phyloP scores from a whole-genome alignment of 2,888 invertebrate genomes.

The Spisula subtruncata region DNA sequence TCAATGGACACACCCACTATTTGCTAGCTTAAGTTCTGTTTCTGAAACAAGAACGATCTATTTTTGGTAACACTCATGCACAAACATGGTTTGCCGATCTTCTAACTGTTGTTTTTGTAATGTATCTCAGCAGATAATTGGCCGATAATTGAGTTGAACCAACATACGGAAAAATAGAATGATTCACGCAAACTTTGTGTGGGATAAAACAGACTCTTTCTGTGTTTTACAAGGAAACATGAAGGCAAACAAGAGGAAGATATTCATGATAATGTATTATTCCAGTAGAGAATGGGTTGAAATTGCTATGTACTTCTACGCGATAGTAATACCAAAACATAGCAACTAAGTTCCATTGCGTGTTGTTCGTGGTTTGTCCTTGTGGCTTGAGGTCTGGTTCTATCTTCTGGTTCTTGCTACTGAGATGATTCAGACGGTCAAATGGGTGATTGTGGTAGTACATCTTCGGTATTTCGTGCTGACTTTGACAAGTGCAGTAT shows the following conservation, averaged over 20 bases:
- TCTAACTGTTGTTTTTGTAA: constrained; percentile 1
- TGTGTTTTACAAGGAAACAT: neutral
- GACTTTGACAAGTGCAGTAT: too few relatives aligned
- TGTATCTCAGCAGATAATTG: constrained; percentile 12
- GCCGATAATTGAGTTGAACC: neutral
- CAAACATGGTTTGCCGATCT: constrained; percentile 4
- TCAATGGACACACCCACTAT: neutral
- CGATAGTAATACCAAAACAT: too few relatives aligned
- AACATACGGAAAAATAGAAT: neutral
- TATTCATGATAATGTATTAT: neutral
- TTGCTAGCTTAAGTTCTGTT: neutral
- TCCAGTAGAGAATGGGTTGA: too few relatives aligned
- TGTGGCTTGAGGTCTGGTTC: too few relatives aligned
- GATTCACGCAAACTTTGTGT: neutral
- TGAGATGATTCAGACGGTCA: too few relatives aligned
- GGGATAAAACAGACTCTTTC: neutral
- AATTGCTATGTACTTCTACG: too few relatives aligned
- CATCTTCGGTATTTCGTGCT: too few relatives aligned
- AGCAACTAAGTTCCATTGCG: too few relatives aligned
- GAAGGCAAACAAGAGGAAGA: neutral
- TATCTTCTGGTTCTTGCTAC: too few relatives aligned
- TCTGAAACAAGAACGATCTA: neutral
- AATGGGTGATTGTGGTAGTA: too few relatives aligned
- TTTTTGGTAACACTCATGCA: neutral
- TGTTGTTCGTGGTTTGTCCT: too few relatives aligned